A percentile compares a stretch with the other conserved stretches of the same genome.
These are phyloP conservation scores for Synergus umbraculus DNA, from an alignment of 2,888 invertebrate species.

Conservation along the genomic window DNA sequence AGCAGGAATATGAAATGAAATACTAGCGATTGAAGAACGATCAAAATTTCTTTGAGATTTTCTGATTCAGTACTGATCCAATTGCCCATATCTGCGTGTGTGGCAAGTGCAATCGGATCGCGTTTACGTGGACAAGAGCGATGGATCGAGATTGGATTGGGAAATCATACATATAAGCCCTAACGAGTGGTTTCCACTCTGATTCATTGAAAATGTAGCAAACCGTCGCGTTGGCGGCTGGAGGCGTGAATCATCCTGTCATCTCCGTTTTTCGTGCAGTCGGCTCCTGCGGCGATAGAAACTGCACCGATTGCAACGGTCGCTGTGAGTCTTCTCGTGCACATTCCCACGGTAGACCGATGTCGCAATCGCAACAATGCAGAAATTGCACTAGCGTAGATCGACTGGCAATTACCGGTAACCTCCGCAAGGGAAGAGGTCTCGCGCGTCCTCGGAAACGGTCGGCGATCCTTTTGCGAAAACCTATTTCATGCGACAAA, in stretches of 20 bases:
- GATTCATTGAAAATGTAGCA: constrained; percentile 59
- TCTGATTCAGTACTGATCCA: constrained; percentile 21
- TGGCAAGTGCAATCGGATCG: not conserved
- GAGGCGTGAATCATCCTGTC: constrained; percentile 58
- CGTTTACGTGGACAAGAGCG: constrained; percentile 18
- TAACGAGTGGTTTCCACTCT: constrained; percentile 48
- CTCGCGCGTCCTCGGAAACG: constrained; percentile 49
- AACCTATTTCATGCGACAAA: constrained; percentile 37
- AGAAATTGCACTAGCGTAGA: constrained; percentile 63
- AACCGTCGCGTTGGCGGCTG: constrained; percentile 37
- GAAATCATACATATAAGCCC: constrained; percentile 41
- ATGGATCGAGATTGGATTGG: constrained; percentile 37
- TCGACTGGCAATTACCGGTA: constrained; percentile 58
- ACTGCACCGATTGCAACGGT: constrained; percentile 36
- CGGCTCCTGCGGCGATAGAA: constrained; percentile 29
- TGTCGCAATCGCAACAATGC: constrained; percentile 69
- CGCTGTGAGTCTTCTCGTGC: constrained; percentile 22
- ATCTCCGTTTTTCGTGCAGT: constrained; percentile 55
- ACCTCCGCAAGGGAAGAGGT: constrained; percentile 41
- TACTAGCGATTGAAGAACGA: not conserved
- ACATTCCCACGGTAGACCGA: constrained; percentile 65
- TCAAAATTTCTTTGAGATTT: not conserved
- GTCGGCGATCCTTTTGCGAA: constrained; percentile 45
- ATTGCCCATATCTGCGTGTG: constrained; percentile 27
- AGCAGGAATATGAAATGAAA: not conserved